Evolutionary conservation across 1,140 invertebrate species (phyloP).

Genomic region (Cherax destructor): DNA sequence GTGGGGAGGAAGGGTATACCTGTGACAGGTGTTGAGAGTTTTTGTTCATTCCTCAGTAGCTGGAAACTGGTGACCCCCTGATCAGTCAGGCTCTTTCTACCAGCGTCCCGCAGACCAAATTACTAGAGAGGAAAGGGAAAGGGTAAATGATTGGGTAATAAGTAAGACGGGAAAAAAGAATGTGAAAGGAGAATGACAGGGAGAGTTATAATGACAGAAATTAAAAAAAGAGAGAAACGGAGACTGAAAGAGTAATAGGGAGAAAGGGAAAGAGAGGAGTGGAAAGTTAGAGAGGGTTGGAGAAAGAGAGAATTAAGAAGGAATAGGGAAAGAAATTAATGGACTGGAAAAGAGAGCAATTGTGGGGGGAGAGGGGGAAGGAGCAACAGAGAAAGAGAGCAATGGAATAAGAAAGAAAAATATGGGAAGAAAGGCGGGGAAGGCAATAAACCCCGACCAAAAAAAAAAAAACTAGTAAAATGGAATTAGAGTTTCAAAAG

Average conservation of each 20-base stretch:
- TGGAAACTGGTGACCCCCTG: too few species aligned
- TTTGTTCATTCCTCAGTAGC: too few species aligned
- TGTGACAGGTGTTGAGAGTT: too few species aligned
- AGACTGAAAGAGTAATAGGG: background rate
- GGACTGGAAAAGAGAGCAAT: background rate
- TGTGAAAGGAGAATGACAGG: background rate
- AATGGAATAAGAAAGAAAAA: background rate
- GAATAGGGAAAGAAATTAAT: background rate
- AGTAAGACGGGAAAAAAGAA: background rate
- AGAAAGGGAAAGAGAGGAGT: background rate
- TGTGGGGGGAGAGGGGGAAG: background rate
- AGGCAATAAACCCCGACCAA: background rate
- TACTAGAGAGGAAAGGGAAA: background rate
- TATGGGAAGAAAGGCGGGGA: background rate
- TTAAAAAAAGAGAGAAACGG: background rate
- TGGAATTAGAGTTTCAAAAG: background rate
- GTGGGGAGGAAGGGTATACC: too few species aligned
- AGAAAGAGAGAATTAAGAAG: background rate
- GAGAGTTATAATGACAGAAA: background rate
- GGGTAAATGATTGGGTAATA: background rate
- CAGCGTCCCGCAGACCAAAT: too few species aligned
- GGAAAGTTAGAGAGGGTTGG: background rate
- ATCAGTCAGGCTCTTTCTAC: too few species aligned
- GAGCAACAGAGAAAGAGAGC: background rate
- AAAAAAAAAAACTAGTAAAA: background rate